These are phyloP conservation scores for Andricus grossulariae DNA, from an alignment of 1,140 invertebrate species.

Conservation along the genomic window DNA sequence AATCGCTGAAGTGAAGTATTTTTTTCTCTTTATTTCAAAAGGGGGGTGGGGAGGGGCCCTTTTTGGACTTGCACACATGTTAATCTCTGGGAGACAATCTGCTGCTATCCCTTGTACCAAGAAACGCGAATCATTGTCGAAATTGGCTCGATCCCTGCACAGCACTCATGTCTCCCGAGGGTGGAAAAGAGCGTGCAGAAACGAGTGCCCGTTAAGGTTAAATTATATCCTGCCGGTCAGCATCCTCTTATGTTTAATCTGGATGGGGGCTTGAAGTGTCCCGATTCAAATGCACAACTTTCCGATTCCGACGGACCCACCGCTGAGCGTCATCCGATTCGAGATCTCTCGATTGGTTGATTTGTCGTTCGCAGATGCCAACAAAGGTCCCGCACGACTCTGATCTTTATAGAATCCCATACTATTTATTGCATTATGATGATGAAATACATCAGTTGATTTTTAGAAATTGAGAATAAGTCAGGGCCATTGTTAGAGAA, in stretches of 20 bases:
- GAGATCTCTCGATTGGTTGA: constrained; percentile 31
- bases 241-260: constrained; percentile 55
- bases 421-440: no score
- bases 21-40: background rate
- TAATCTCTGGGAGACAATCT: constrained; percentile 18
- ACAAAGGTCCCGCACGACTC: no score
- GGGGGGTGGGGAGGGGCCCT: no score
- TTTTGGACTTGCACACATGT: background rate
- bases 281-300: constrained; percentile 64
- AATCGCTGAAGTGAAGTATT: background rate
- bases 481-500: no score
- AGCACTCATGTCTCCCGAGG: no score
- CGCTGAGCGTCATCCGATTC: constrained; percentile 61
- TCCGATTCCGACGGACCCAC: constrained; percentile 58
- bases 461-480: no score
- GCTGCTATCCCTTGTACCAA: background rate
- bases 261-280: constrained; percentile 60
- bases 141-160: constrained; percentile 36
- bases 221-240: constrained; percentile 49
- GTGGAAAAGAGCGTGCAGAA: constrained; percentile 5
- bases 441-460: no score
- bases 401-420: no score
- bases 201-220: constrained; percentile 47
- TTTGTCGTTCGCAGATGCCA: no score
- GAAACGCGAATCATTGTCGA: constrained; percentile 30